Evolutionary conservation across 2,888 invertebrate species (phyloP).

Genomic region (Melinopterus prodromus): DNA sequence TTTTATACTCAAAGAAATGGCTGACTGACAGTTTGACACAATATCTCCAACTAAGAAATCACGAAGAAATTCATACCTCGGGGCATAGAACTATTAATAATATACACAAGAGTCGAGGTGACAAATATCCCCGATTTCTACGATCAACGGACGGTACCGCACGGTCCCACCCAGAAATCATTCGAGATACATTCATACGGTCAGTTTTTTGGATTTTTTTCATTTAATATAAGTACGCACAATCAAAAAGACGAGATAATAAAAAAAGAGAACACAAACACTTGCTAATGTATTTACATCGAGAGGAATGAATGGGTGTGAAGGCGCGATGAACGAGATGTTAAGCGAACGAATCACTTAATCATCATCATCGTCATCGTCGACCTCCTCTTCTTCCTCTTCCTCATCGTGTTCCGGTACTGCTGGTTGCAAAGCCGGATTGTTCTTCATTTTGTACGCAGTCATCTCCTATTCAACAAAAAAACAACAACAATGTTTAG

Average conservation of each 20-base stretch:
- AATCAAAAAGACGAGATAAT: slow-evolving; percentile 49
- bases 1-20: slow-evolving; percentile 37
- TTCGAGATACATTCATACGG: slow-evolving; percentile 47
- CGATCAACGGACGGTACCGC: slow-evolving; percentile 38
- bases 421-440: slow-evolving; percentile 59
- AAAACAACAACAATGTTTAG: slow-evolving; percentile 22
- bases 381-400: slow-evolving; percentile 73
- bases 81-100: slow-evolving; percentile 38
- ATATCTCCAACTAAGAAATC: not conserved
- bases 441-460: slow-evolving; percentile 81
- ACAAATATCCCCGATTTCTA: slow-evolving; percentile 36
- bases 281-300: slow-evolving; percentile 55
- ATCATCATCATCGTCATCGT: slow-evolving; percentile 62
- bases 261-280: slow-evolving; percentile 55
- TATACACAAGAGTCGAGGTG: slow-evolving; percentile 39
- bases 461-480: slow-evolving; percentile 77
- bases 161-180: not conserved
- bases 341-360: slow-evolving; percentile 41
- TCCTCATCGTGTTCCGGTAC: slow-evolving; percentile 67
- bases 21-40: slow-evolving; percentile 39
- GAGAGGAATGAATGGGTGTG: slow-evolving; percentile 55
- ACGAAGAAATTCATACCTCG: slow-evolving; percentile 37
- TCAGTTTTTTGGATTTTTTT: slow-evolving; percentile 40
- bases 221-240: slow-evolving; percentile 56
- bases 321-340: not conserved